Conservation (phyloP, 92 coral and sea anemone genomes). For the Actinernus sp. region DNA sequence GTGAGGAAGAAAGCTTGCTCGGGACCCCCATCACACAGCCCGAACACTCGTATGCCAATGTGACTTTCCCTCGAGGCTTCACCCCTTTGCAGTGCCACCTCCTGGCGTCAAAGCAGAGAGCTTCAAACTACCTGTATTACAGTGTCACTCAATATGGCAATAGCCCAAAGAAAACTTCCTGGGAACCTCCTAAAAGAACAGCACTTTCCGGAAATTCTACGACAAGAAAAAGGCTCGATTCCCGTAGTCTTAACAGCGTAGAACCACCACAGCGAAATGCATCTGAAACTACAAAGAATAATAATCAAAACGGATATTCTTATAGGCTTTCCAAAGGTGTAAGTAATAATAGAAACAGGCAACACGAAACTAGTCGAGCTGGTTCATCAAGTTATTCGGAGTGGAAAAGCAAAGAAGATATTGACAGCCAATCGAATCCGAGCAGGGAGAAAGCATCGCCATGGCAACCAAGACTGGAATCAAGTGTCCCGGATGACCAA, state of each 20-base stretch:
- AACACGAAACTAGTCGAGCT: slow-evolving; percentile 5
- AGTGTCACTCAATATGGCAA: slow-evolving; percentile 29
- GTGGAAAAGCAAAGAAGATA: slow-evolving; percentile 30
- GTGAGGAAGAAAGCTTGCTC: too few relatives aligned
- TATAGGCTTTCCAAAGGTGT: too few relatives aligned
- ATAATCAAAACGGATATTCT: too few relatives aligned
- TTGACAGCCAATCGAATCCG: slow-evolving; percentile 5
- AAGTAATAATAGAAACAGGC: too few relatives aligned
- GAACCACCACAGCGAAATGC: too few relatives aligned
- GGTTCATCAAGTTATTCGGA: slow-evolving; percentile 12
- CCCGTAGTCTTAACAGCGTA: too few relatives aligned
- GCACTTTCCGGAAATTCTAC: background rate
- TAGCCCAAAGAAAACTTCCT: background rate
- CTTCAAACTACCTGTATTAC: slow-evolving; percentile 60
- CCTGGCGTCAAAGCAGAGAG: slow-evolving; percentile 62
- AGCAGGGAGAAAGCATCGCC: slow-evolving; percentile 7
- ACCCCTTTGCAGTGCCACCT: slow-evolving; percentile 46
- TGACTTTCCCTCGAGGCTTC: slow-evolving; percentile 59
- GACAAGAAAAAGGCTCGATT: background rate
- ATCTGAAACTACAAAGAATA: too few relatives aligned
- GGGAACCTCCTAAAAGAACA: background rate
- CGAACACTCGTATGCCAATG: slow-evolving; percentile 44
- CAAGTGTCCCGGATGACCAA: background rate
- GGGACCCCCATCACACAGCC: background rate
- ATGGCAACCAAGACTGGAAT: slow-evolving; percentile 1